Conservation (phyloP, 1,140 invertebrate species). For the Lethocerus indicus region DNA sequence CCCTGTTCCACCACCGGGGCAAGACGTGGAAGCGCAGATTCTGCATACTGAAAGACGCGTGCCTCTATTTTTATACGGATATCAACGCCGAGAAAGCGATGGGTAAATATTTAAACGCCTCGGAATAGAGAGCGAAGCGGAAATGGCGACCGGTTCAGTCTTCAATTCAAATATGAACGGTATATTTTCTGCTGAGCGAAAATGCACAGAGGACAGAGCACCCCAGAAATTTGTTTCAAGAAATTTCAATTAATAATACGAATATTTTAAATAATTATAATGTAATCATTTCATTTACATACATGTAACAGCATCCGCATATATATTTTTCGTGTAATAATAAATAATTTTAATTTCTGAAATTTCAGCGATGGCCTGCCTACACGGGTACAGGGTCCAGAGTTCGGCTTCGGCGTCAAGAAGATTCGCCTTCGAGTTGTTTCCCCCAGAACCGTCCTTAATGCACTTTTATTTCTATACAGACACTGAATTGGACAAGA, state of each 20-base stretch:
- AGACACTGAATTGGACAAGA: slow-evolving; percentile 87
- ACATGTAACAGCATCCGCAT: no score
- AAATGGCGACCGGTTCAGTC: background rate
- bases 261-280: background rate
- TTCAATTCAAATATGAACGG: background rate
- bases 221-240: background rate
- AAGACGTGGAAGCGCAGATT: slow-evolving; percentile 81
- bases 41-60: slow-evolving; percentile 89
- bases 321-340: no score
- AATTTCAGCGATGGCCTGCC: slow-evolving; percentile 62
- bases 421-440: slow-evolving; percentile 80
- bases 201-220: background rate
- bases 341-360: no score
- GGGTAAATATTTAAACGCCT: no score
- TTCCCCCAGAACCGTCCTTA: slow-evolving; percentile 71
- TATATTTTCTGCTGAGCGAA: background rate
- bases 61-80: slow-evolving; percentile 85
- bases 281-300: background rate
- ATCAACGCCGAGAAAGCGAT: slow-evolving; percentile 69
- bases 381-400: slow-evolving; percentile 88
- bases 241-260: background rate
- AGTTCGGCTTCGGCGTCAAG: slow-evolving; percentile 53
- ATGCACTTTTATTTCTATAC: slow-evolving; percentile 83
- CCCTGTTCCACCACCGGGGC: slow-evolving; percentile 50
- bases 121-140: background rate